phyloP scores from a whole-genome alignment of 2,888 invertebrate genomes.

The Plagodis dolabraria region DNA sequence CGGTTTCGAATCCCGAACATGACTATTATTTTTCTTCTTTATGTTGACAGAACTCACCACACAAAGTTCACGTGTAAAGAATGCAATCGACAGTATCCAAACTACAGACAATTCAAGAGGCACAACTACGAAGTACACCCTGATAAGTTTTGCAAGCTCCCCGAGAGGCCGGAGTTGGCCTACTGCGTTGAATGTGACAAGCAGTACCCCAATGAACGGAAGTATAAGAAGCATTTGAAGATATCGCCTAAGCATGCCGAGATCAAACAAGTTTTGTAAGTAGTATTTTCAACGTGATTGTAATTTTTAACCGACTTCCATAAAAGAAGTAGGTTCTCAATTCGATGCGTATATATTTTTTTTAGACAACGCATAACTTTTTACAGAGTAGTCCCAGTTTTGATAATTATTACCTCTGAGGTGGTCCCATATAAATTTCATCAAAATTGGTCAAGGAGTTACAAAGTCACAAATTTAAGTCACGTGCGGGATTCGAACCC shows the following conservation, averaged over 20 bases:
- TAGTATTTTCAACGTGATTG: slow-evolving; percentile 19
- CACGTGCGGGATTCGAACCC: no score
- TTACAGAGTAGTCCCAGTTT: no score
- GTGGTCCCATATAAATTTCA: no score
- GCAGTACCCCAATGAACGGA: slow-evolving; percentile 34
- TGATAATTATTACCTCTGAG: no score
- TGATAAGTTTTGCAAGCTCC: background rate
- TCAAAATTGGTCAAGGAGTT: no score
- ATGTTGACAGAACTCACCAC: slow-evolving; percentile 33
- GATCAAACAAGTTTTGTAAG: slow-evolving; percentile 25
- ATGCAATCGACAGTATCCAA: slow-evolving; percentile 34
- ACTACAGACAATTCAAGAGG: slow-evolving; percentile 24
- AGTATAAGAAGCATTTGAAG: slow-evolving; percentile 37
- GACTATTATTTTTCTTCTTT: no score
- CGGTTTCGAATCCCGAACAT: no score
- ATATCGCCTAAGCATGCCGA: slow-evolving; percentile 23
- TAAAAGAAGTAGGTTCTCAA: no score
- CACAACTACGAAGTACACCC: slow-evolving; percentile 35
- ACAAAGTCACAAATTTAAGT: no score
- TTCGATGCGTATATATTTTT: no score
- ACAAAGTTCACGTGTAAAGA: slow-evolving; percentile 33
- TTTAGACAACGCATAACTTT: no score
- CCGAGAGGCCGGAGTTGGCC: slow-evolving; percentile 38
- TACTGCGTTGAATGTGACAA: slow-evolving; percentile 45
- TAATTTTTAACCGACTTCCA: background rate